Evolutionary conservation across 2,888 invertebrate genomes (phyloP).

Genomic region (Caenorhabditis doughertyi): DNA sequence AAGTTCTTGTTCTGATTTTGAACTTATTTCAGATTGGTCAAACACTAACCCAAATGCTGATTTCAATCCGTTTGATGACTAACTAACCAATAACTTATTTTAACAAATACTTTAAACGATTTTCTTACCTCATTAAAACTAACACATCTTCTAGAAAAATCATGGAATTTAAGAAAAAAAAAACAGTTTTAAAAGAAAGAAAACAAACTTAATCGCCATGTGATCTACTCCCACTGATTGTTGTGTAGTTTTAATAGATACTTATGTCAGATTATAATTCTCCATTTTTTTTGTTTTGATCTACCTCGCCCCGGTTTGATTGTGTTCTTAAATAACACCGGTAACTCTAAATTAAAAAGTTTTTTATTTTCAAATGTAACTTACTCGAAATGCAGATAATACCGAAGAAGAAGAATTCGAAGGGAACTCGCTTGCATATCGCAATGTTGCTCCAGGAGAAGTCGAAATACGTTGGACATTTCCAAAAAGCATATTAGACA

Average conservation of each 20-base stretch:
- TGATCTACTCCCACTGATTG: not conserved
- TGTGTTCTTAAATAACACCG: not conserved
- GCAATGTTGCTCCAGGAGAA: conserved; percentile 76
- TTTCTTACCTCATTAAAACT: too few relatives aligned
- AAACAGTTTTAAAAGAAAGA: too few relatives aligned
- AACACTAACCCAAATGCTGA: conserved; percentile 57
- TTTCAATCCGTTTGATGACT: conserved; percentile 62
- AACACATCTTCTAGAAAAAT: too few relatives aligned
- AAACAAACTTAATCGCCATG: too few relatives aligned
- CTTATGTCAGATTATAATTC: not conserved
- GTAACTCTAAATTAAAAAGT: not conserved
- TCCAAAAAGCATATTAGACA: conserved; percentile 71
- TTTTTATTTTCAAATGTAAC: conserved; percentile 4
- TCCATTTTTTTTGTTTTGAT: conserved; percentile 5
- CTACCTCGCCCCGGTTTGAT: conserved; percentile 29
- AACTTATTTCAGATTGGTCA: conserved; percentile 58
- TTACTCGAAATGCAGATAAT: conserved; percentile 43
- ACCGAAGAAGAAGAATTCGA: conserved; percentile 58
- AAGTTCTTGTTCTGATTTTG: conserved; percentile 1
- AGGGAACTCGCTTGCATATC: conserved; percentile 76
- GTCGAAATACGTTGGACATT: conserved; percentile 78
- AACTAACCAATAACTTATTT: not conserved
- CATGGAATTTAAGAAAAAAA: too few relatives aligned
- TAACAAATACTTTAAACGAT: too few relatives aligned
- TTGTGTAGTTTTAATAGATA: not conserved